Evolutionary conservation across 2,888 invertebrate species (phyloP).

Genomic region (Drosophila lacicola): DNA sequence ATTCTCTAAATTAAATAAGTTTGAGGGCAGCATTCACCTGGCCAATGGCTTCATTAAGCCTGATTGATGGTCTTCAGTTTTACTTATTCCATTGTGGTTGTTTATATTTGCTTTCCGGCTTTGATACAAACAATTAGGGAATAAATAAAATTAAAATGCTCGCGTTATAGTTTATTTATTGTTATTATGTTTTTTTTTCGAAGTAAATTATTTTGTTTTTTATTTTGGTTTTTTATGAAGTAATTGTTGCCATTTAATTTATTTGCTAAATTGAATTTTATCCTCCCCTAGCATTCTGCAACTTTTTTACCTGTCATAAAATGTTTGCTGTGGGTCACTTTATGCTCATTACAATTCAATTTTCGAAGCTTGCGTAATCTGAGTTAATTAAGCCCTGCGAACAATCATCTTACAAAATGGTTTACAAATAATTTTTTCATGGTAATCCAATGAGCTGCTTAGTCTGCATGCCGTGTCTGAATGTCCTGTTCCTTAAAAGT

Average conservation of each 20-base stretch:
- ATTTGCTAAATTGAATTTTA: conserved; percentile 8
- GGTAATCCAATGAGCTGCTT: too few relatives aligned
- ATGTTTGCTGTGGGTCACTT: conserved; percentile 1
- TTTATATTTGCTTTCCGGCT: neutral
- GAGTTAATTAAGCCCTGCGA: too few relatives aligned
- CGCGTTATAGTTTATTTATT: neutral
- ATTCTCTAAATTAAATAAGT: conserved; percentile 2
- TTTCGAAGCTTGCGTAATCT: conserved; percentile 1
- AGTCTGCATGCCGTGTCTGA: too few relatives aligned
- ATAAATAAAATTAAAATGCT: neutral
- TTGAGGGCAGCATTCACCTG: conserved; percentile 1
- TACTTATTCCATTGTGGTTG: neutral
- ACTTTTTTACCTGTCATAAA: neutral
- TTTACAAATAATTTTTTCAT: too few relatives aligned
- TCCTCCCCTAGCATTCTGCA: neutral
- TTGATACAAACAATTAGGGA: neutral
- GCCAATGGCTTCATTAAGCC: neutral
- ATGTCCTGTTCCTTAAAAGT: too few relatives aligned
- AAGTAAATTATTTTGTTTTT: neutral
- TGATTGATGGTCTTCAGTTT: conserved; percentile 5
- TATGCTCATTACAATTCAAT: conserved; percentile 12
- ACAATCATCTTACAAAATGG: too few relatives aligned
- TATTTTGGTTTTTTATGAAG: too few relatives aligned
- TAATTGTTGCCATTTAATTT: conserved; percentile 9
- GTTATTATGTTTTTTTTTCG: neutral